Evolutionary conservation across 2,113 vertebrate genomes (phyloP).

Genomic region (Regulus satrapa): DNA sequence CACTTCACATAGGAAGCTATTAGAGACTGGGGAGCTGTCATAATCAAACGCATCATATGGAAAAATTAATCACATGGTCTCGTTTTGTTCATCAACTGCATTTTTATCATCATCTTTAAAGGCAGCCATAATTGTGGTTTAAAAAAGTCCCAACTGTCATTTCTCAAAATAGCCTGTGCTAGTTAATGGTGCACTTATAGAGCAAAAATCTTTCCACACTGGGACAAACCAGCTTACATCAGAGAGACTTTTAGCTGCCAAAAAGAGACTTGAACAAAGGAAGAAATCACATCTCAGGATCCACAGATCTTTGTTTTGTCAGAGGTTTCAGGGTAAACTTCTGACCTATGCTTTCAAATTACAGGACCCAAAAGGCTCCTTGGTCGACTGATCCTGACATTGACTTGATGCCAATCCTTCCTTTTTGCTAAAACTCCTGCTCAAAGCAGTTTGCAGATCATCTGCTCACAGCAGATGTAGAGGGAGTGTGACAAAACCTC

Average conservation of each 20-base stretch:
- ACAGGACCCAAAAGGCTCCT: neutral
- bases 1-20: neutral
- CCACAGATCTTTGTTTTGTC: neutral
- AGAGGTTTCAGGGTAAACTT: neutral
- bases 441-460: neutral
- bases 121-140: neutral
- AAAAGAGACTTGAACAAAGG: neutral
- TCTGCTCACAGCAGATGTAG: neutral
- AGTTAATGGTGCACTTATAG: neutral
- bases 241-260: neutral
- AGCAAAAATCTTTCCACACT: neutral
- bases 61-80: conserved; percentile 6
- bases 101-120: conserved; percentile 13
- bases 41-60: neutral
- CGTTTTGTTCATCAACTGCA: neutral
- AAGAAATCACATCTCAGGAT: neutral
- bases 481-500: neutral
- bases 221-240: neutral
- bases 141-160: neutral
- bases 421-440: neutral
- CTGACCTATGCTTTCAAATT: neutral
- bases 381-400: neutral
- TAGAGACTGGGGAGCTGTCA: neutral
- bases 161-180: neutral
- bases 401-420: neutral